Evolutionary conservation across 2,113 vertebrate species (phyloP), one percentile per base, ranked within the genome.

Genomic region (Acrocephalus arundinaceus): DNA sequence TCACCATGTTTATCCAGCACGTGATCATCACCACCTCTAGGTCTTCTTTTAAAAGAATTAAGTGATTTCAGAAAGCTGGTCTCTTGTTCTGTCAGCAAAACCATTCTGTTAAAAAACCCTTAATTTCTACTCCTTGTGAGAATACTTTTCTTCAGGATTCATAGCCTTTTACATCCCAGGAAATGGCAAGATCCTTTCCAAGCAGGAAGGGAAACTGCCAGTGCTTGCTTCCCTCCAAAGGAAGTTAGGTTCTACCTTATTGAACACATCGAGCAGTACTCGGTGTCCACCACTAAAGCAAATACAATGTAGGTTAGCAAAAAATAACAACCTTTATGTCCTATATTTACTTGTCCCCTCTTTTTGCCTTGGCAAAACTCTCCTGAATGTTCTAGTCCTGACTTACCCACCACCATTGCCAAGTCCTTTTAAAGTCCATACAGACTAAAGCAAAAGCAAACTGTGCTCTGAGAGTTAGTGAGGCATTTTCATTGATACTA

Each of bases 321-420:
- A 59, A 90, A 51, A 7, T 22, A 71, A 41, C 1, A 0, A n/a
- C 6, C 25, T 73, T 13, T 39, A 46, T 61, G 24, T 7, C 39
- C 74, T 30, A 39, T 5, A 41, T 59, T 74, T 74, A 51, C 23
- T 75, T 13, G 6, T 21, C 18, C 67, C 22, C 35, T 67, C 17
- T 54, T 46, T 72, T 59, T 12, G 39, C 31, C 21, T 62, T 48
- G 28, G 43, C 37, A 70, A 66, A 79, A 30, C 9, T 75, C 17
- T 63, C 49, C 63, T 66, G 14, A 70, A 22, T 9, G 7, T 87
- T 68, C 46, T 33, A 92, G 15, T 54, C 52, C 39, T 67, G 59
- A 57, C 10, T 31, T 63, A 55, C 2, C 21, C 35, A n/a, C 17
- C 0, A 0, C 7, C n/a, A 61, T 55, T 27, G 15, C 41, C 22